Evolutionary conservation across 2,113 vertebrate species (phyloP), one percentile per base, ranked within the genome.

Genomic region (Nerophis lumbriciformis): DNA sequence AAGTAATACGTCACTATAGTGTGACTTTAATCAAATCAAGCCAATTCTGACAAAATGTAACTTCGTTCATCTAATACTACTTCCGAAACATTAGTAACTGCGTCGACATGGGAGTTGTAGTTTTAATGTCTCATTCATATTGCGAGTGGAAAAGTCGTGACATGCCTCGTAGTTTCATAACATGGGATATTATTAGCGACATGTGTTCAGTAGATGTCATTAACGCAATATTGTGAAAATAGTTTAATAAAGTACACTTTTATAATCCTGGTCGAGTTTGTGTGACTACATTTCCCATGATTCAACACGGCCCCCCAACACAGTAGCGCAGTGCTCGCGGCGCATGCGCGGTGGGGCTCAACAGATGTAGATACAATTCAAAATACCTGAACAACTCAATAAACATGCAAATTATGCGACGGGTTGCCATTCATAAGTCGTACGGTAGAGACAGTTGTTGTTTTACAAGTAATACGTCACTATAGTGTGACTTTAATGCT

Each of bases 341-440:
- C 88, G 86, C 91, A 89, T 79, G 89, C 88, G 89, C 76, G 77
- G 39, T 57, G 45, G 9, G 38, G 55, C 68, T 69, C 80, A 82
- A 70, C 80, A 75, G 79, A 73, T 85, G 90, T 92, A 91, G 87
- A 89, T 91, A 82, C 79, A 56, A 84, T 75, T 74, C 73, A 84
- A 78, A 83, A 77, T 82, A 73, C 65, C 48, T 50, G 75, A 67
- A 65, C 56, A 55, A 55, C 62, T 59, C 35, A 73, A 73, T 71
- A 69, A 52, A 56, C 65, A 62, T 63, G 8, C n/a, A 59, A 37
- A 45, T 11, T 13, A 8, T 49, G 48, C 6, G 8, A 49, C 6
- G 7, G 6, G 4, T 14, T 54, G 61, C 21, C 49, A 51, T 14
- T 44, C 2, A 38, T n/a, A 49, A 21, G 39, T 1, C 35, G 44